These are phyloP conservation scores for Lepidocyrtinus sp. DNA, from an alignment of 2,888 invertebrate genomes.

Conservation along the genomic window DNA sequence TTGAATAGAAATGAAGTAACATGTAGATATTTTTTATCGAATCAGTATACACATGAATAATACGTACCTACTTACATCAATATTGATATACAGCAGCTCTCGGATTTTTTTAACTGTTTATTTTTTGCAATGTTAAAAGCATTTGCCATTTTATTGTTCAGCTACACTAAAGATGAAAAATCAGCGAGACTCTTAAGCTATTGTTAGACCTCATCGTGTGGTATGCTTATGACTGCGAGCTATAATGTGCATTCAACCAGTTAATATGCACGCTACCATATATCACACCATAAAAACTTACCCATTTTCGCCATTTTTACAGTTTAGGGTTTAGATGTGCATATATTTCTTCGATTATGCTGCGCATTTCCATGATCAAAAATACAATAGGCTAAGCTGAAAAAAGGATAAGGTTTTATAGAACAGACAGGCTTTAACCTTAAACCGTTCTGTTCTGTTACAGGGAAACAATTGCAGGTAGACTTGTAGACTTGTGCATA, in stretches of 20 bases:
- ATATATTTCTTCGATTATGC: neutral
- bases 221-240: neutral
- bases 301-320: neutral
- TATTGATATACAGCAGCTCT: too few relatives aligned
- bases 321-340: too few relatives aligned
- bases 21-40: too few relatives aligned
- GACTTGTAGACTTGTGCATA: neutral
- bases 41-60: too few relatives aligned
- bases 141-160: too few relatives aligned
- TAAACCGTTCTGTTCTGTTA: constrained; percentile 37
- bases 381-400: neutral
- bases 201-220: neutral
- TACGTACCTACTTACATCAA: too few relatives aligned
- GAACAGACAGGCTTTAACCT: neutral
- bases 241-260: neutral
- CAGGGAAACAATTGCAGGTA: constrained; percentile 29
- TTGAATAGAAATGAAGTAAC: too few relatives aligned
- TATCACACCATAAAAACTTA: neutral
- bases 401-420: neutral
- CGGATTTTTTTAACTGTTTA: too few relatives aligned
- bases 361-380: neutral
- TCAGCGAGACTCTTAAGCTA: neutral
- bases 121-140: too few relatives aligned
- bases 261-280: neutral
- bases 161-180: too few relatives aligned